A percentile compares a stretch with the other conserved stretches of the same genome.
Conservation (phyloP, 2,888 invertebrate species). For the Drosophila colorata region DNA sequence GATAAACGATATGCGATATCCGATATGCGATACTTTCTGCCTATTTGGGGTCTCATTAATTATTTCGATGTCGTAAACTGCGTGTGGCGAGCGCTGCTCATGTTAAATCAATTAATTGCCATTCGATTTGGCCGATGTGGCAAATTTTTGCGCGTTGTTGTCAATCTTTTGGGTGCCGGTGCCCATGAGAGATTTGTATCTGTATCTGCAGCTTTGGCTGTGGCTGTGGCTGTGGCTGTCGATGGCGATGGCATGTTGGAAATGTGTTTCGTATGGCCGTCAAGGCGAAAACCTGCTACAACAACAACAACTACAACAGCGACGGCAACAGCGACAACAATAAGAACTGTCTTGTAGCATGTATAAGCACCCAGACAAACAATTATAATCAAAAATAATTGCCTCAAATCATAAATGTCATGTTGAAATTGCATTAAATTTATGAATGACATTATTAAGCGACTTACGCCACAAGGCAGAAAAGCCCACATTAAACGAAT, state of each 20-base stretch:
- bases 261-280: constrained; percentile 19
- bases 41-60: constrained; percentile 55
- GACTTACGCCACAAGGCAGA: constrained; percentile 18
- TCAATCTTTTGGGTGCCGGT: constrained; percentile 54
- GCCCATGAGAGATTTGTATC: constrained; percentile 54
- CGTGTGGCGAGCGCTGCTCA: constrained; percentile 39
- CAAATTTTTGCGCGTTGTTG: constrained; percentile 51
- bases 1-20: constrained; percentile 1
- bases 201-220: constrained; percentile 19
- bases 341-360: constrained; percentile 5
- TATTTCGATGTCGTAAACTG: constrained; percentile 42
- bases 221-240: neutral
- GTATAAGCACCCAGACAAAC: constrained; percentile 35
- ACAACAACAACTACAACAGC: constrained; percentile 18
- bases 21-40: constrained; percentile 1
- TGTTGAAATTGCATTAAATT: constrained; percentile 47
- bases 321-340: constrained; percentile 3
- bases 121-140: constrained; percentile 62
- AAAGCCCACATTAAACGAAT: constrained; percentile 14
- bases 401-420: constrained; percentile 67
- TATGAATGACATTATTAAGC: constrained; percentile 49
- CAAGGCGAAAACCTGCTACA: constrained; percentile 47
- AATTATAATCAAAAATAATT: constrained; percentile 68
- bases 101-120: constrained; percentile 74
- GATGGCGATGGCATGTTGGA: constrained; percentile 21